These are phyloP conservation scores for Dasysyrphus tricinctus DNA, from an alignment of 2,888 invertebrate species.

Conservation along the genomic window DNA sequence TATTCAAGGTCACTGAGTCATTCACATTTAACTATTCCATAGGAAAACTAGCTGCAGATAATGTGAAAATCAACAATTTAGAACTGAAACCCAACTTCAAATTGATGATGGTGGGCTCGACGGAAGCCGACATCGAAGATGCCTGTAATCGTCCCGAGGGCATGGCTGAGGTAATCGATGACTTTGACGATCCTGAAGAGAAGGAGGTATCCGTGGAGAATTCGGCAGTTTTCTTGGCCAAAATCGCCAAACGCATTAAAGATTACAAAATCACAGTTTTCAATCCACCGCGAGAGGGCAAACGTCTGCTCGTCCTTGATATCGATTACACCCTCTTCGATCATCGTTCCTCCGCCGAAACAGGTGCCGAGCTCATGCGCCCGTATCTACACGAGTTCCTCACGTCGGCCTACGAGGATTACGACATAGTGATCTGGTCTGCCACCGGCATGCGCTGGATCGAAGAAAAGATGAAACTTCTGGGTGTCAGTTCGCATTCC, in stretches of 20 bases:
- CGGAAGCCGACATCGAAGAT: slow-evolving; percentile 95
- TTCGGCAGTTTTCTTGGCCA: slow-evolving; percentile 88
- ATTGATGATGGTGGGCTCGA: slow-evolving; percentile 98
- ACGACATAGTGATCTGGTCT: slow-evolving; percentile 99
- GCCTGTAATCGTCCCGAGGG: slow-evolving; percentile 90
- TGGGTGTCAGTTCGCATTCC: slow-evolving; percentile 92
- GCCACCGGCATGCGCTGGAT: slow-evolving; percentile 99
- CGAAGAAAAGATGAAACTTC: slow-evolving; percentile 96
- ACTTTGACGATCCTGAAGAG: slow-evolving; percentile 95
- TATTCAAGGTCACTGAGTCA: not conserved
- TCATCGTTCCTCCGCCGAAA: slow-evolving; percentile 96
- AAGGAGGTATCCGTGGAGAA: slow-evolving; percentile 84
- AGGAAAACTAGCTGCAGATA: slow-evolving; percentile 94
- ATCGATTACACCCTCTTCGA: slow-evolving; percentile 99
- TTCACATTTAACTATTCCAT: slow-evolving; percentile 40
- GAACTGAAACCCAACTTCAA: slow-evolving; percentile 94
- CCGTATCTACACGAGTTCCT: slow-evolving; percentile 98
- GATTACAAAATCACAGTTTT: slow-evolving; percentile 93
- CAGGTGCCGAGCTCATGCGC: slow-evolving; percentile 94
- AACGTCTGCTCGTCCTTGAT: slow-evolving; percentile 95
- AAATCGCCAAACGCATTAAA: slow-evolving; percentile 92
- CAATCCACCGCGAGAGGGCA: slow-evolving; percentile 92
- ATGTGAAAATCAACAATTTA: slow-evolving; percentile 89
- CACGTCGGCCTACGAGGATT: slow-evolving; percentile 92
- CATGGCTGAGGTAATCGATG: slow-evolving; percentile 94